A percentile compares a stretch with the other conserved stretches of the same genome.
These are phyloP conservation scores for Chironomus tepperi DNA, from an alignment of 1,140 invertebrate genomes.

Conservation along the genomic window DNA sequence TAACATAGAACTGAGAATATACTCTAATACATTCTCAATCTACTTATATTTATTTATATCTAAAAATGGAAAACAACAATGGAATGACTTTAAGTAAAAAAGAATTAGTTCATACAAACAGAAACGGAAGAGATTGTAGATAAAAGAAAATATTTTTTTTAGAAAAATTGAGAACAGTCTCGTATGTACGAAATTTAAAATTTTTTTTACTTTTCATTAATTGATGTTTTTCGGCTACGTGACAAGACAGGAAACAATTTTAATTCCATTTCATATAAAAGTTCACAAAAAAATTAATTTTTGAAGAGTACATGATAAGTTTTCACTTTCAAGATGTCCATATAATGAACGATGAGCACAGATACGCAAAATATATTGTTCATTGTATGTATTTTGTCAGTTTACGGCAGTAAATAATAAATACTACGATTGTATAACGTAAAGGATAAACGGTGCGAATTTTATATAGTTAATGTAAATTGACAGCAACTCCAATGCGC, in stretches of 20 bases:
- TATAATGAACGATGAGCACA: not conserved
- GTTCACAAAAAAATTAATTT: too few relatives aligned
- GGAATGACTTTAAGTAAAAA: too few relatives aligned
- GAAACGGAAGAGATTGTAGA: not conserved
- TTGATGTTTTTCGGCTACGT: not conserved
- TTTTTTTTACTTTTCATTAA: not conserved
- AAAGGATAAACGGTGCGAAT: not conserved
- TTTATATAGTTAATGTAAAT: not conserved
- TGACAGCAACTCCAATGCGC: not conserved
- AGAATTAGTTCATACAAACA: not conserved
- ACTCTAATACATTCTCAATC: too few relatives aligned
- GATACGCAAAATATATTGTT: not conserved
- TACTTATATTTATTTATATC: too few relatives aligned
- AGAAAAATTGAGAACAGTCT: too few relatives aligned
- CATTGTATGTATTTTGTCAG: not conserved
- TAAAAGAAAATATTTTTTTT: slow-evolving; percentile 6
- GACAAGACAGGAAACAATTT: not conserved
- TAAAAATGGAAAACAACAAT: too few relatives aligned
- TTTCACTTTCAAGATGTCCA: not conserved
- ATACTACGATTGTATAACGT: not conserved
- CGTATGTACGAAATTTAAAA: not conserved
- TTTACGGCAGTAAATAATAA: not conserved
- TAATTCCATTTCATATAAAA: too few relatives aligned
- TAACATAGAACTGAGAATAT: too few relatives aligned
- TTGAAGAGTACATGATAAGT: not conserved